Evolutionary conservation across 2,888 invertebrate species (phyloP).

Genomic region (Ligdia adustata): DNA sequence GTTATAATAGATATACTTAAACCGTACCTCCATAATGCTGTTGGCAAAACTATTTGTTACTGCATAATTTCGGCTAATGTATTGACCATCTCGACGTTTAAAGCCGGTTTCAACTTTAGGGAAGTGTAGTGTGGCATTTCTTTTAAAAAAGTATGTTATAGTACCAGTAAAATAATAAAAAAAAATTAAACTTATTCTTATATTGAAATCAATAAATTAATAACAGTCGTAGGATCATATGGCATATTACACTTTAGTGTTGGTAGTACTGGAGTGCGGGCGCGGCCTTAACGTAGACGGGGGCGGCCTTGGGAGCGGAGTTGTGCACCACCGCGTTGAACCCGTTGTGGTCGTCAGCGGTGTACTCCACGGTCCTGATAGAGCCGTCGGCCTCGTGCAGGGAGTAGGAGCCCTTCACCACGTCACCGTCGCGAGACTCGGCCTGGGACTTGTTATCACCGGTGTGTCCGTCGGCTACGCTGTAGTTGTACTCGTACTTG

Average conservation of each 20-base stretch:
- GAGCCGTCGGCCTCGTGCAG: constrained; percentile 83
- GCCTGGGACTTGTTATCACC: constrained; percentile 84
- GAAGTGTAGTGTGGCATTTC: no score
- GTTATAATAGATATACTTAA: no score
- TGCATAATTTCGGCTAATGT: no score
- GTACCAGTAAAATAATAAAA: constrained; percentile 1
- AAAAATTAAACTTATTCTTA: constrained; percentile 28
- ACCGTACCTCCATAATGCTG: no score
- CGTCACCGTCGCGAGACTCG: constrained; percentile 80
- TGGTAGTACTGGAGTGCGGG: constrained; percentile 63
- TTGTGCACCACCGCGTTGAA: constrained; percentile 71
- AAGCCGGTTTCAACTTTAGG: no score
- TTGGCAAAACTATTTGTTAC: no score
- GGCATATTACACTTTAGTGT: constrained; percentile 41
- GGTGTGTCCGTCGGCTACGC: constrained; percentile 82
- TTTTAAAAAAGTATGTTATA: no score
- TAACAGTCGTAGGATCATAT: constrained; percentile 37
- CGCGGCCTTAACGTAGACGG: constrained; percentile 62
- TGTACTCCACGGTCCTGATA: constrained; percentile 80
- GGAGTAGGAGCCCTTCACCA: constrained; percentile 81
- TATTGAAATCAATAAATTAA: constrained; percentile 57
- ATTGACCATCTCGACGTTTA: no score
- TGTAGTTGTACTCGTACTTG: constrained; percentile 80
- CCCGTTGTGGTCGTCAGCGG: constrained; percentile 80
- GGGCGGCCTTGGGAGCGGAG: constrained; percentile 60